phyloP scores from a whole-genome alignment of 1,140 invertebrate species.

The Orius laevigatus region DNA sequence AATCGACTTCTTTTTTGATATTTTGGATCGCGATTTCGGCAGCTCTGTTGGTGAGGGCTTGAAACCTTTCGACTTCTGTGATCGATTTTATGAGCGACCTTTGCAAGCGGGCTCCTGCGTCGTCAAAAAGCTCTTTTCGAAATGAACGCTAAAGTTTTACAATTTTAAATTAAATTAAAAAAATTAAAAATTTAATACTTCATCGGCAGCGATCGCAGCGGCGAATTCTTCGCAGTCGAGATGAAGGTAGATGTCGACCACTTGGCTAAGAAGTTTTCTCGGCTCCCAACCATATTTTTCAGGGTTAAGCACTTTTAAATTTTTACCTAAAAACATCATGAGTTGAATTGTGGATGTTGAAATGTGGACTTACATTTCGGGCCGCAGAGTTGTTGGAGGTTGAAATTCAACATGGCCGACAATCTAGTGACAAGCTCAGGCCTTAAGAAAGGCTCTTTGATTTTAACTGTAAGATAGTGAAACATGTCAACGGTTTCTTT shows the following conservation, averaged over 20 bases:
- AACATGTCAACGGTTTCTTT: slow-evolving; percentile 97
- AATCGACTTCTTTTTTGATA: slow-evolving; percentile 74
- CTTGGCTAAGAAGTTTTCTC: slow-evolving; percentile 67
- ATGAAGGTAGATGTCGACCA: slow-evolving; percentile 94
- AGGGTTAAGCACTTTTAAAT: slow-evolving; percentile 88
- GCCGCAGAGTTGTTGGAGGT: slow-evolving; percentile 90
- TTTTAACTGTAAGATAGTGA: slow-evolving; percentile 87
- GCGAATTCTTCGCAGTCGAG: slow-evolving; percentile 84
- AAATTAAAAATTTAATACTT: slow-evolving; percentile 35
- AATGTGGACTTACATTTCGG: slow-evolving; percentile 55
- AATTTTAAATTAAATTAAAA: slow-evolving; percentile 9
- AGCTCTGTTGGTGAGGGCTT: slow-evolving; percentile 60
- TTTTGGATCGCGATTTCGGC: slow-evolving; percentile 66
- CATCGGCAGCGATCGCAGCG: slow-evolving; percentile 73
- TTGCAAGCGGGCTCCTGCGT: slow-evolving; percentile 65
- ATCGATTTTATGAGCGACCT: slow-evolving; percentile 67
- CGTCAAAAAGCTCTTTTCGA: slow-evolving; percentile 76
- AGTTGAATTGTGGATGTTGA: not conserved
- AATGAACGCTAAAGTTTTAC: slow-evolving; percentile 66
- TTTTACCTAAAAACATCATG: slow-evolving; percentile 37
- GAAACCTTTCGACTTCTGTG: slow-evolving; percentile 69
- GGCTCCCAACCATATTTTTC: slow-evolving; percentile 97
- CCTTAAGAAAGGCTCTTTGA: slow-evolving; percentile 82
- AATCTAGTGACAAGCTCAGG: slow-evolving; percentile 82
- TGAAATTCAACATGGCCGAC: slow-evolving; percentile 96